These are phyloP conservation scores for Drosophila willistoni DNA, from an alignment of 1,140 invertebrate species.

Conservation along the genomic window DNA sequence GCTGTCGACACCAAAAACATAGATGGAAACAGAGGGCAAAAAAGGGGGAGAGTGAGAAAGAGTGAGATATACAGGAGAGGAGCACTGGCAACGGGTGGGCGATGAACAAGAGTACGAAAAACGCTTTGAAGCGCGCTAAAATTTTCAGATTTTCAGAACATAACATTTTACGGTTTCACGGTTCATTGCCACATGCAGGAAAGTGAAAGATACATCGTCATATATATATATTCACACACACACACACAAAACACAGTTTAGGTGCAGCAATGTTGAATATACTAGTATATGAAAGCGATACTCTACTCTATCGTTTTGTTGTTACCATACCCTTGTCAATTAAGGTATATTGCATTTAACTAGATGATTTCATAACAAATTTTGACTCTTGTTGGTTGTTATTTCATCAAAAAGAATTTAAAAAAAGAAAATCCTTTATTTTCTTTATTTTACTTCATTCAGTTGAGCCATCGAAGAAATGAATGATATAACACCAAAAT, in stretches of 20 bases:
- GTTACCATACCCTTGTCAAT: neutral
- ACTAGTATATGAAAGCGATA: conserved; percentile 55
- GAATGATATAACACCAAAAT: no score
- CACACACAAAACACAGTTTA: conserved; percentile 3
- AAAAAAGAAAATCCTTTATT: no score
- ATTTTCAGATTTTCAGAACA: conserved; percentile 80
- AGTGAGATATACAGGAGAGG: neutral
- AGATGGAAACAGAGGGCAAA: neutral
- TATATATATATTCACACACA: conserved; percentile 21
- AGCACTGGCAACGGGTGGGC: neutral
- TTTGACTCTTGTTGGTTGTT: no score
- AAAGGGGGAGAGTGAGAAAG: neutral
- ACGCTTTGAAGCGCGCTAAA: conserved; percentile 73
- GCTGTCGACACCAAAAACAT: conserved; percentile 18
- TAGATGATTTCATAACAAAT: no score
- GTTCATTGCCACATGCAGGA: conserved; percentile 78
- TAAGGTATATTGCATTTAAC: neutral
- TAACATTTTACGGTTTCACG: conserved; percentile 80
- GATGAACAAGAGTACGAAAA: conserved; percentile 18
- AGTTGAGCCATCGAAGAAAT: no score
- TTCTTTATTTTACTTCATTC: no score
- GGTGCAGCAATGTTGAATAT: conserved; percentile 14
- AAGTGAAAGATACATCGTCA: conserved; percentile 70
- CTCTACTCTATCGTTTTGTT: conserved; percentile 42
- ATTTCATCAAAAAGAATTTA: no score